A percentile compares a stretch with the other conserved stretches of the same genome.
These are phyloP conservation scores for Halcyon badia DNA, from an alignment of 2,797 vertebrate genomes.

Conservation along the genomic window DNA sequence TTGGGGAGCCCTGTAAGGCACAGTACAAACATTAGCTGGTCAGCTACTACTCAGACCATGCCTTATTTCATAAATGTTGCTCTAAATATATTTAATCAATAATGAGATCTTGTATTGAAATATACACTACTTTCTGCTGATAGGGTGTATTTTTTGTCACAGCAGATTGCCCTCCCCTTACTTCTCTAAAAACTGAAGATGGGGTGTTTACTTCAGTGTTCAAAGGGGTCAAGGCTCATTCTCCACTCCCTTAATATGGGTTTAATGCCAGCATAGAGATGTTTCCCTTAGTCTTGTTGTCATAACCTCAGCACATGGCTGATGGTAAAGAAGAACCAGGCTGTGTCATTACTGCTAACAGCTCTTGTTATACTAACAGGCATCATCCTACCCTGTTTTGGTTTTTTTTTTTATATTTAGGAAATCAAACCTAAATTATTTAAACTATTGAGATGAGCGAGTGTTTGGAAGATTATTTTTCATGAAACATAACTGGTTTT, in stretches of 20 bases:
- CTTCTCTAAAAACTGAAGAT: neutral
- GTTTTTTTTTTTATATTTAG: constrained; percentile 7
- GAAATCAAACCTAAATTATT: neutral
- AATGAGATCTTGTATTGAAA: neutral
- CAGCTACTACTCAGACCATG: neutral
- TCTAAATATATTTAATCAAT: constrained; percentile 25
- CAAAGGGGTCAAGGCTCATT: neutral
- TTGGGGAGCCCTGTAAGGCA: neutral
- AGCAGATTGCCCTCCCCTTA: neutral
- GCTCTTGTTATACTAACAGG: neutral
- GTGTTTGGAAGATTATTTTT: neutral
- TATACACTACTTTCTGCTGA: neutral
- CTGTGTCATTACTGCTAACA: neutral
- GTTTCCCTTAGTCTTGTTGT: neutral
- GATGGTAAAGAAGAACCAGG: neutral
- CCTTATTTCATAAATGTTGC: neutral
- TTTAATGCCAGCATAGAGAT: neutral
- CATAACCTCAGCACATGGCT: neutral
- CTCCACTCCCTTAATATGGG: neutral
- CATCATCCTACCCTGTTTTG: neutral
- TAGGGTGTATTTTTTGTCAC: neutral
- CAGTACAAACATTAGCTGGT: neutral
- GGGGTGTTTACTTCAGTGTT: neutral
- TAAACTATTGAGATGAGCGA: neutral
- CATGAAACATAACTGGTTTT: neutral